phyloP scores from a whole-genome alignment of 2,113 vertebrate species.

The Fregata magnificens region DNA sequence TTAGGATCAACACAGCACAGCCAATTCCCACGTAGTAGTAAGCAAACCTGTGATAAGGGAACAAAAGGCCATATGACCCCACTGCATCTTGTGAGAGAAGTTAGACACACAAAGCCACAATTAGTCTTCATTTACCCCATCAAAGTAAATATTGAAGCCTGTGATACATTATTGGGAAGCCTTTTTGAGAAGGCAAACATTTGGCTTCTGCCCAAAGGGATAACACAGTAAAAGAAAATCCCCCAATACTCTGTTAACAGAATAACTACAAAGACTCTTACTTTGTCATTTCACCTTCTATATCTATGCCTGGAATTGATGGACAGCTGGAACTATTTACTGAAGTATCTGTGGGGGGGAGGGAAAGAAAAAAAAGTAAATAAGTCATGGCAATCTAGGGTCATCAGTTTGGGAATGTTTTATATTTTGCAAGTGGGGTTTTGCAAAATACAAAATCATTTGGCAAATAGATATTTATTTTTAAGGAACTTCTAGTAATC shows the following conservation, averaged over 20 bases:
- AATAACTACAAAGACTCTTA: slow-evolving; percentile 24
- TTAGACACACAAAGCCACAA: background rate
- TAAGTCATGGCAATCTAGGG: background rate
- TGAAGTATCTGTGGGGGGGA: background rate
- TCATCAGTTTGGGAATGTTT: background rate
- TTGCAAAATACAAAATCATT: background rate
- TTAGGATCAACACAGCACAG: slow-evolving; percentile 61
- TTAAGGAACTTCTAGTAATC: background rate
- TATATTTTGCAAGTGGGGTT: background rate
- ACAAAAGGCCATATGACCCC: background rate
- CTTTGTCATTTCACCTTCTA: slow-evolving; percentile 71
- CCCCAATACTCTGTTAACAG: background rate
- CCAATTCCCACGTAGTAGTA: slow-evolving; percentile 76
- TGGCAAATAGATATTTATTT: background rate
- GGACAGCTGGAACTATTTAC: slow-evolving; percentile 34
- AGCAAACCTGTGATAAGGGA: slow-evolving; percentile 57
- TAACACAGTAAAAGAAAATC: background rate
- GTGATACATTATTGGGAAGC: background rate
- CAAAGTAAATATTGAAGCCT: background rate
- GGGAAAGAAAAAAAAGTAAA: background rate
- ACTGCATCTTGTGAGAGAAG: background rate
- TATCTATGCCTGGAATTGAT: slow-evolving; percentile 42
- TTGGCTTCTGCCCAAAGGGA: background rate
- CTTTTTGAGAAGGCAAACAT: background rate
- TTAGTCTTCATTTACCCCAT: background rate